Conservation (phyloP, 2,113 vertebrate species). For the Engraulis encrasicolus region DNA sequence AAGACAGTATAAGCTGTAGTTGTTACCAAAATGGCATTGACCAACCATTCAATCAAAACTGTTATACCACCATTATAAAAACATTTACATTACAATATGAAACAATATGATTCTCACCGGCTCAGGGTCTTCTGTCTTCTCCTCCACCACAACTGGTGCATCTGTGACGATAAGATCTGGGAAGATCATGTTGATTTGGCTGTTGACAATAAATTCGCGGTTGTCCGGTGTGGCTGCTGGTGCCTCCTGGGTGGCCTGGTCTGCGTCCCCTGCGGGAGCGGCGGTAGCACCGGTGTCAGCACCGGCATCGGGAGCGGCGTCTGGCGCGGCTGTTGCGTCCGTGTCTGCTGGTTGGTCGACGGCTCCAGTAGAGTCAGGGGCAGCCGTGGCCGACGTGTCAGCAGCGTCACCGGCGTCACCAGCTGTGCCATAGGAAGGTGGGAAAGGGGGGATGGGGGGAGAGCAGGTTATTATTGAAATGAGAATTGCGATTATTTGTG, state of each 20-base stretch:
- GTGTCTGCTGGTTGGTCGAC: background rate
- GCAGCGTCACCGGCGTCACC: background rate
- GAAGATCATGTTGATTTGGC: background rate
- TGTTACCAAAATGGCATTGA: no score
- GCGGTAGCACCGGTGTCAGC: background rate
- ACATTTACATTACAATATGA: no score
- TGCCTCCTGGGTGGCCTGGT: background rate
- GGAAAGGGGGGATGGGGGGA: background rate
- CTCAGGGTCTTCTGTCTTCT: background rate
- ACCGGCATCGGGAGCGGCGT: background rate
- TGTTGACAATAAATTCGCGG: background rate
- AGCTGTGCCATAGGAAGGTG: no score
- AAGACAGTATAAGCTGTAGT: no score
- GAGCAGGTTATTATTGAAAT: background rate
- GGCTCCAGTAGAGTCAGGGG: accelerated
- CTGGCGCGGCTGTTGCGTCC: background rate
- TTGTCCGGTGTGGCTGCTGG: background rate
- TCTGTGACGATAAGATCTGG: background rate
- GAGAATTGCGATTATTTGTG: no score
- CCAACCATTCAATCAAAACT: no score
- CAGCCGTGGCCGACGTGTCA: accelerated
- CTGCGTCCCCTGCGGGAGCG: background rate
- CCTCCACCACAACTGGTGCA: background rate
- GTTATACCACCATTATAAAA: no score
- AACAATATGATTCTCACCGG: background rate